Evolutionary conservation across 2,113 vertebrate genomes (phyloP).

Genomic region (Cephalopterus ornatus): DNA sequence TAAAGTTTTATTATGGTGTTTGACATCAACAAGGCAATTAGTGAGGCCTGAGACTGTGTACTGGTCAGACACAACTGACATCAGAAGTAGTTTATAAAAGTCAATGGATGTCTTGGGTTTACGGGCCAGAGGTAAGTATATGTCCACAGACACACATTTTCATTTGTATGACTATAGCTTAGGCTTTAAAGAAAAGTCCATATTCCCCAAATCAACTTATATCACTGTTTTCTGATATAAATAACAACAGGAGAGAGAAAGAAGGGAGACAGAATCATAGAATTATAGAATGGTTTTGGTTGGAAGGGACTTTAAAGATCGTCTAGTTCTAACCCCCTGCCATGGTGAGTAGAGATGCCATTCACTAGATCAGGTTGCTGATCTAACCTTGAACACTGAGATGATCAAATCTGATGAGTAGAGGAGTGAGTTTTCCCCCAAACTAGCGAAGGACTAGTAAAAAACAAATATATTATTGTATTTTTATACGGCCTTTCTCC

Average conservation of each 20-base stretch:
- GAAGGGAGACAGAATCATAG: background rate
- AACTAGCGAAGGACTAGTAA: background rate
- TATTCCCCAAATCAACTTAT: background rate
- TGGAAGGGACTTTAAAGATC: background rate
- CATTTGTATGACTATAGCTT: background rate
- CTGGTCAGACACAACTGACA: constrained; percentile 40
- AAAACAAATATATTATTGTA: background rate
- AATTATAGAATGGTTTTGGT: background rate
- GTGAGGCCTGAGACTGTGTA: background rate
- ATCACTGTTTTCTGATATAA: background rate
- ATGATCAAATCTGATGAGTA: background rate
- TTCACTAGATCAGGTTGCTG: background rate
- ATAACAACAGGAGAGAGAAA: background rate
- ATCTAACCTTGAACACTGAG: background rate
- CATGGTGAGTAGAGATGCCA: background rate
- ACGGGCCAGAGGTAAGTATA: background rate
- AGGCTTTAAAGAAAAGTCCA: background rate
- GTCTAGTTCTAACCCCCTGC: background rate
- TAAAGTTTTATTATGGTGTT: constrained; percentile 27
- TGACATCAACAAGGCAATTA: constrained; percentile 70
- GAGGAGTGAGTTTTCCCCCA: background rate
- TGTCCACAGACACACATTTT: background rate
- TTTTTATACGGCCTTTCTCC: background rate
- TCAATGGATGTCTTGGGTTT: constrained; percentile 9
- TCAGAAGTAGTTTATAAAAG: constrained; percentile 16